A percentile compares a stretch with the other conserved stretches of the same genome.
Conservation (phyloP, 2,113 vertebrate genomes). For the Macroglossus sobrinus region DNA sequence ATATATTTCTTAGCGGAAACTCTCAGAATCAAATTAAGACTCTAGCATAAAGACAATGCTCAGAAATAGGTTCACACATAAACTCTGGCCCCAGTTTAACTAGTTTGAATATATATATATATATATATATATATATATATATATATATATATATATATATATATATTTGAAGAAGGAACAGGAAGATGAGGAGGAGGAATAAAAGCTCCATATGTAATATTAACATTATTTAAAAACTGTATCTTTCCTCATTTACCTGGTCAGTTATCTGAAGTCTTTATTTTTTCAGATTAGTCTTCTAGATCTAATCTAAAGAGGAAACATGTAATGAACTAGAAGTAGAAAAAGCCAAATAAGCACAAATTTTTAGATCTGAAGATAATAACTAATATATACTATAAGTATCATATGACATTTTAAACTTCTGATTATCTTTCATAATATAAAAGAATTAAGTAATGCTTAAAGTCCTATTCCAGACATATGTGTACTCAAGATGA, state of each 20-base stretch:
- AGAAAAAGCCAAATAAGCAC: not conserved
- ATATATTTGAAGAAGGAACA: not conserved
- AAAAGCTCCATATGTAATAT: not conserved
- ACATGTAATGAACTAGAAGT: not conserved
- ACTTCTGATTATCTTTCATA: too few species aligned
- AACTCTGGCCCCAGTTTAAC: not conserved
- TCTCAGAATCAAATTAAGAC: too few species aligned
- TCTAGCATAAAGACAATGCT: not conserved
- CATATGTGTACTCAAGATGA: too few species aligned
- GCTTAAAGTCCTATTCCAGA: too few species aligned
- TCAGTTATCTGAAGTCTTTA: not conserved
- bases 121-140: not conserved
- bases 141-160: not conserved
- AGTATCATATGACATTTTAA: not conserved
- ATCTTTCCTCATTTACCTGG: not conserved
- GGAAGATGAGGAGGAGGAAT: fast-evolving
- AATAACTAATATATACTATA: not conserved
- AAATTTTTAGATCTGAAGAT: not conserved
- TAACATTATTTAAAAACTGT: not conserved
- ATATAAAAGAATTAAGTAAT: too few species aligned
- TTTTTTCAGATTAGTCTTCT: not conserved
- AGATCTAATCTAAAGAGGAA: not conserved
- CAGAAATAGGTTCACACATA: not conserved
- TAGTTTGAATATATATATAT: not conserved
- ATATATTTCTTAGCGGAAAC: not conserved